phyloP scores from a whole-genome alignment of 2,888 invertebrate genomes.

The Drosophila phalerata region DNA sequence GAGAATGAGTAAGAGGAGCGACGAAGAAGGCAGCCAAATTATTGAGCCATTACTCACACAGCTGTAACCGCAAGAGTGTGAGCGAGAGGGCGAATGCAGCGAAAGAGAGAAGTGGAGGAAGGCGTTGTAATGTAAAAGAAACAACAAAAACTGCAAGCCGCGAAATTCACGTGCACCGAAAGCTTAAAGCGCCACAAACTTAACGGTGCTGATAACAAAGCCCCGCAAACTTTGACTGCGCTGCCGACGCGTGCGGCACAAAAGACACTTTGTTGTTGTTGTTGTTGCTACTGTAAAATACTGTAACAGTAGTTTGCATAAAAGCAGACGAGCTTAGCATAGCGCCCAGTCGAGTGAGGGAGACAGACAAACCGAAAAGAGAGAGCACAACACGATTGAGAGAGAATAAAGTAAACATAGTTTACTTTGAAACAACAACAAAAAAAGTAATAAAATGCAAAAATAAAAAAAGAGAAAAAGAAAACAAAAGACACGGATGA shows the following conservation, averaged over 20 bases:
- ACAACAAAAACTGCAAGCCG: slow-evolving; percentile 44
- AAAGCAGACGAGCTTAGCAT: slow-evolving; percentile 21
- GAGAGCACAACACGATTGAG: neutral
- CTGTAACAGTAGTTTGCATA: slow-evolving; percentile 61
- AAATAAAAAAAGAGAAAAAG: neutral
- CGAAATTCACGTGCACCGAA: slow-evolving; percentile 63
- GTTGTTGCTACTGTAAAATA: slow-evolving; percentile 7
- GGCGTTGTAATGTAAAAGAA: slow-evolving; percentile 8
- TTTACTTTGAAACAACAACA: slow-evolving; percentile 47
- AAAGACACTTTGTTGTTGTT: slow-evolving; percentile 24
- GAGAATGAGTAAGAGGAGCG: slow-evolving; percentile 1
- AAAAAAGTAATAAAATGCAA: slow-evolving; percentile 30
- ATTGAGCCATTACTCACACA: slow-evolving; percentile 74
- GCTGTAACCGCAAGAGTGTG: slow-evolving; percentile 37
- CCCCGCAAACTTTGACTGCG: slow-evolving; percentile 30
- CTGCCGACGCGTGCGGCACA: slow-evolving; percentile 29
- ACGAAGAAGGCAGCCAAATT: slow-evolving; percentile 58
- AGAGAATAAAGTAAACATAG: slow-evolving; percentile 40
- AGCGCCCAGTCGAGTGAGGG: slow-evolving; percentile 2
- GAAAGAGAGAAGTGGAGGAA: neutral
- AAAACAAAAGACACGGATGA: slow-evolving; percentile 50
- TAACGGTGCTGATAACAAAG: slow-evolving; percentile 56
- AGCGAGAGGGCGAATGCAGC: slow-evolving; percentile 8
- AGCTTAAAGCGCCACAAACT: slow-evolving; percentile 51
- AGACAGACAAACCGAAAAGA: slow-evolving; percentile 8